Percentiles rank a stretch among this genome's conserved stretches.
These are phyloP conservation scores for Dyspetes luteomarginatus DNA, from an alignment of 2,888 invertebrate species.

Conservation along the genomic window DNA sequence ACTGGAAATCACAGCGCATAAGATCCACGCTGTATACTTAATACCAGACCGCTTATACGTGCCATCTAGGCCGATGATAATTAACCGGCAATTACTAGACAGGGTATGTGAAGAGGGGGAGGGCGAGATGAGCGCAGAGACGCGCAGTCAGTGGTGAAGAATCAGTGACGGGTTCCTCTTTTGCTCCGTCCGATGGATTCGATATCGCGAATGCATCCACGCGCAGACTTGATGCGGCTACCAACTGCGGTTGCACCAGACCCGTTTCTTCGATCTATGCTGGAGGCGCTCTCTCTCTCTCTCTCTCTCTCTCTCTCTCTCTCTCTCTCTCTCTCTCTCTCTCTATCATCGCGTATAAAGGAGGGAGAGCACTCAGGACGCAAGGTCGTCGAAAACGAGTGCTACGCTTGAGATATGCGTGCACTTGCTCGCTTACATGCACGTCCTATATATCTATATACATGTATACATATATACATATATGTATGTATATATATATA, in stretches of 20 bases:
- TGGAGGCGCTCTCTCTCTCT: constrained; percentile 3
- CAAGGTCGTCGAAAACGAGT: constrained; percentile 67
- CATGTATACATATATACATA: neutral
- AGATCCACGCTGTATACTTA: constrained; percentile 42
- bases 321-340: constrained; percentile 5
- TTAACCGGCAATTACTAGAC: constrained; percentile 70
- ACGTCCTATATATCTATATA: neutral
- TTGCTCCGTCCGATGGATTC: neutral
- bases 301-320: constrained; percentile 4
- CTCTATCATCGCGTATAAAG: neutral
- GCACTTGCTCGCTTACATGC: no score
- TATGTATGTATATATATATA: constrained; percentile 5
- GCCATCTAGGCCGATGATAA: constrained; percentile 68
- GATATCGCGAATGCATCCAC: constrained; percentile 23
- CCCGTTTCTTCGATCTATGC: constrained; percentile 57
- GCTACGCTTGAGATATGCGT: constrained; percentile 30
- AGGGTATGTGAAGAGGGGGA: constrained; percentile 23
- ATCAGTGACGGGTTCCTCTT: no score
- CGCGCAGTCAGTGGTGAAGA: no score
- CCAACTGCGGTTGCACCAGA: constrained; percentile 22
- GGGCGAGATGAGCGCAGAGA: constrained; percentile 21
- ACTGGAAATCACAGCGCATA: constrained; percentile 64
- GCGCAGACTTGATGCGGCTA: neutral
- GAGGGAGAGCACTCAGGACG: constrained; percentile 44
- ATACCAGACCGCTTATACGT: constrained; percentile 62